Conservation (phyloP, 2,888 invertebrate species). For the Caenorhabditis plicata region DNA sequence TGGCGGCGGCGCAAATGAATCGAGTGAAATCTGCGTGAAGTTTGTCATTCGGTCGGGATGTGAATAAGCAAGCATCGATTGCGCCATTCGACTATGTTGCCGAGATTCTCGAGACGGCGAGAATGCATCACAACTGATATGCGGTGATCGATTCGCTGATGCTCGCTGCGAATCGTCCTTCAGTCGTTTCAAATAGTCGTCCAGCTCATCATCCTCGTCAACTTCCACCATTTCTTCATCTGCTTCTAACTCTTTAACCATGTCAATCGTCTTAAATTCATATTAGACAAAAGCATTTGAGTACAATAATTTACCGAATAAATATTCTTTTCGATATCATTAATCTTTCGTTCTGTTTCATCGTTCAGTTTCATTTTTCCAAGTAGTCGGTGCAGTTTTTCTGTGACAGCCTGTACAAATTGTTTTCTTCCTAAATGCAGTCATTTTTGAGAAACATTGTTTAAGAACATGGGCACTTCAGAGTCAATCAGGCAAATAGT, state of each 20-base stretch:
- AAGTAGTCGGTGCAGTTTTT: slow-evolving; percentile 38
- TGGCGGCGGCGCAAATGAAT: slow-evolving; percentile 23
- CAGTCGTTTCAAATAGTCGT: slow-evolving; percentile 32
- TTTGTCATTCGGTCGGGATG: too few species aligned
- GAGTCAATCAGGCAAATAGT: too few species aligned
- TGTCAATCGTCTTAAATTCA: slow-evolving; percentile 46
- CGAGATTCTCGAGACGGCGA: slow-evolving; percentile 5
- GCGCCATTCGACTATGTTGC: slow-evolving; percentile 7
- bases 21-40: slow-evolving; percentile 4
- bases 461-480: too few species aligned
- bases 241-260: slow-evolving; percentile 36
- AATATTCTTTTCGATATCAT: slow-evolving; percentile 43
- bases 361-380: slow-evolving; percentile 41
- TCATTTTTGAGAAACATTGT: too few species aligned
- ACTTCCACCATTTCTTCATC: slow-evolving; percentile 24
- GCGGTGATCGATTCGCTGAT: slow-evolving; percentile 17
- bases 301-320: slow-evolving; percentile 37
- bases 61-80: slow-evolving; percentile 6
- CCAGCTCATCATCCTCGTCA: slow-evolving; percentile 49
- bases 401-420: slow-evolving; percentile 34
- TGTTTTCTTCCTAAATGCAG: slow-evolving; percentile 32
- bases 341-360: slow-evolving; percentile 46
- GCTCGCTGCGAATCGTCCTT: slow-evolving; percentile 29
- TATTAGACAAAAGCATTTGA: too few species aligned
- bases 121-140: slow-evolving; percentile 4